phyloP scores from a whole-genome alignment of 2,113 vertebrate genomes.

The Acinonyx jubatus region DNA sequence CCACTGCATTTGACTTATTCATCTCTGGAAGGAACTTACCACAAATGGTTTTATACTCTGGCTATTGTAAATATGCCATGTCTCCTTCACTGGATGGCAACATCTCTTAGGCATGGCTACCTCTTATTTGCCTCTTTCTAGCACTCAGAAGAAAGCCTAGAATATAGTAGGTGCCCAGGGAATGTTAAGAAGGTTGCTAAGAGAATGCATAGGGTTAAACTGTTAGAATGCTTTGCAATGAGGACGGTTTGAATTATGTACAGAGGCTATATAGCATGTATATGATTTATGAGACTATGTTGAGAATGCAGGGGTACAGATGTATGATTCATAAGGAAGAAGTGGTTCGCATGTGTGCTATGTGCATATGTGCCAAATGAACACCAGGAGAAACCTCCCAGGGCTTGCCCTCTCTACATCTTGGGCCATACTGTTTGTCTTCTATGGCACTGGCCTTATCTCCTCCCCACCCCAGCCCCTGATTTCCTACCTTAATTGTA shows the following conservation, averaged over 20 bases:
- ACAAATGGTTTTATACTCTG: neutral
- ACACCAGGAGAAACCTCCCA: neutral
- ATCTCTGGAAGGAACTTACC: neutral
- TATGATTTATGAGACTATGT: neutral
- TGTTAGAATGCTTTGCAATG: neutral
- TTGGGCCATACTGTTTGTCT: neutral
- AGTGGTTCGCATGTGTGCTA: neutral
- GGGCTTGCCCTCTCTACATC: neutral
- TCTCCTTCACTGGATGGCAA: neutral
- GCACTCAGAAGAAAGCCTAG: neutral
- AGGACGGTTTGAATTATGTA: neutral
- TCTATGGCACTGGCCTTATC: neutral
- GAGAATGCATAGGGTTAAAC: neutral
- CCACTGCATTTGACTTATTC: neutral
- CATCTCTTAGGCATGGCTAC: neutral
- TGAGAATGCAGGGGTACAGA: neutral
- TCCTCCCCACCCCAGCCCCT: neutral
- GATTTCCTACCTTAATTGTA: constrained; percentile 90
- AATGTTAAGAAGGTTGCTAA: neutral
- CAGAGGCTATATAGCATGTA: neutral
- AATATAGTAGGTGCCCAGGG: neutral
- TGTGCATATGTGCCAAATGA: neutral
- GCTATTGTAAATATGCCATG: neutral
- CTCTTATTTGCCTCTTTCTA: neutral
- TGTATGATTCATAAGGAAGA: neutral